These are phyloP conservation scores for Apus apus DNA, from an alignment of 2,113 vertebrate genomes.

Conservation along the genomic window DNA sequence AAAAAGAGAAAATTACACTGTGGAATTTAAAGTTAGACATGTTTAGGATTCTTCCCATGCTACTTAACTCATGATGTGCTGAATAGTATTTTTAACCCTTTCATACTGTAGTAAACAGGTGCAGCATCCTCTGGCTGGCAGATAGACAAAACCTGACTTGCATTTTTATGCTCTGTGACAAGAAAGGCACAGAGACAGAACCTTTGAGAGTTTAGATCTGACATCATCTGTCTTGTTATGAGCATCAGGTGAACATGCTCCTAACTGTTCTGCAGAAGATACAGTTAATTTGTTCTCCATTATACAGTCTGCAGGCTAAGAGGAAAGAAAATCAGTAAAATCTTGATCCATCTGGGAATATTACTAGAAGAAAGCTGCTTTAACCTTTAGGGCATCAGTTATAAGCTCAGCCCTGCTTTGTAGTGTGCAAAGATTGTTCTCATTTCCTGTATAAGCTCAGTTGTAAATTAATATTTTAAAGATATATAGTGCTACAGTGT, in stretches of 20 bases:
- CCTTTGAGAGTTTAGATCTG: neutral
- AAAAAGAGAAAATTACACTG: neutral
- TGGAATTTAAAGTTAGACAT: neutral
- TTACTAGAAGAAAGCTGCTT: neutral
- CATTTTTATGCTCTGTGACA: neutral
- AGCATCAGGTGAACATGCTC: neutral
- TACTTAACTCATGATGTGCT: neutral
- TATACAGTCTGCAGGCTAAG: neutral
- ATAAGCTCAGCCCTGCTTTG: neutral
- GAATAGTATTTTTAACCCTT: conserved; percentile 7
- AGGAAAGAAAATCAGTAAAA: neutral
- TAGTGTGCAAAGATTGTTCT: neutral
- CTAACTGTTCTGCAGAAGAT: neutral
- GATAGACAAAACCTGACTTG: conserved; percentile 17
- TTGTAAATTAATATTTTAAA: neutral
- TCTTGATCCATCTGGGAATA: neutral
- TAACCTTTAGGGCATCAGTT: neutral
- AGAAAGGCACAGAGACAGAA: neutral
- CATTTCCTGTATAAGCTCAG: neutral
- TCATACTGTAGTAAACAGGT: neutral
- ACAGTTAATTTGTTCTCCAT: neutral
- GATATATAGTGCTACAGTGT: neutral
- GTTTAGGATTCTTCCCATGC: conserved; percentile 12
- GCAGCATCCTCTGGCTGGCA: neutral
- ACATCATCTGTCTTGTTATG: neutral